These are phyloP conservation scores for Gorsachius goisagi DNA, from an alignment of 2,113 vertebrate species.

Conservation along the genomic window DNA sequence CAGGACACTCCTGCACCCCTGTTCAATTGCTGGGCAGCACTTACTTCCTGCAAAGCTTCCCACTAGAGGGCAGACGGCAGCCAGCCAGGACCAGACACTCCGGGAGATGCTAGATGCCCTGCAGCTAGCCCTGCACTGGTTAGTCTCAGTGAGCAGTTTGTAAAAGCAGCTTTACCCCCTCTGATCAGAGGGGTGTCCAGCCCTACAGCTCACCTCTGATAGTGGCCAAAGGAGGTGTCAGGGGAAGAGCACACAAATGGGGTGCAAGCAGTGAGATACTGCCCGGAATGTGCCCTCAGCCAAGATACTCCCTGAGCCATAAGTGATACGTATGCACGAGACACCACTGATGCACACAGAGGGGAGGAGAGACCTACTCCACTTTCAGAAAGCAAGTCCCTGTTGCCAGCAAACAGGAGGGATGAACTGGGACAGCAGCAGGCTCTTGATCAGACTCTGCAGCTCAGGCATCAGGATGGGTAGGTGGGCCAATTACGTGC, in stretches of 20 bases:
- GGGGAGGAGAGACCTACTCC: conserved; percentile 16
- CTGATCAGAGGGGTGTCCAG: not conserved
- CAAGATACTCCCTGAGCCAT: not conserved
- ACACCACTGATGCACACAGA: not conserved
- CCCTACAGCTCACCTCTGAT: not conserved
- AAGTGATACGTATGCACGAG: not conserved
- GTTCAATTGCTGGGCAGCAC: not conserved
- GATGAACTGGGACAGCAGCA: conserved; percentile 11
- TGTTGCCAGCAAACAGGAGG: not conserved
- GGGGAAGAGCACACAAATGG: not conserved
- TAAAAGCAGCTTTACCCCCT: not conserved
- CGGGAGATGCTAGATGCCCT: not conserved
- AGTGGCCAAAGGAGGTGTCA: not conserved
- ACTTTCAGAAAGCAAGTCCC: not conserved
- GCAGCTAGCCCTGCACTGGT: not conserved
- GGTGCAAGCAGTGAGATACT: not conserved
- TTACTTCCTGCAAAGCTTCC: not conserved
- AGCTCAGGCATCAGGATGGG: not conserved
- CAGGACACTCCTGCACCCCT: accelerated
- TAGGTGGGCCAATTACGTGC: not conserved
- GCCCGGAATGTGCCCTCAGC: accelerated
- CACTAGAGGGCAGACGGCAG: not conserved
- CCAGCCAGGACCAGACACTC: not conserved
- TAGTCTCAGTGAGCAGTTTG: accelerated
- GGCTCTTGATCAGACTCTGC: not conserved